These are phyloP conservation scores for Thunnus albacares DNA, from an alignment of 2,797 vertebrate genomes.

Conservation along the genomic window DNA sequence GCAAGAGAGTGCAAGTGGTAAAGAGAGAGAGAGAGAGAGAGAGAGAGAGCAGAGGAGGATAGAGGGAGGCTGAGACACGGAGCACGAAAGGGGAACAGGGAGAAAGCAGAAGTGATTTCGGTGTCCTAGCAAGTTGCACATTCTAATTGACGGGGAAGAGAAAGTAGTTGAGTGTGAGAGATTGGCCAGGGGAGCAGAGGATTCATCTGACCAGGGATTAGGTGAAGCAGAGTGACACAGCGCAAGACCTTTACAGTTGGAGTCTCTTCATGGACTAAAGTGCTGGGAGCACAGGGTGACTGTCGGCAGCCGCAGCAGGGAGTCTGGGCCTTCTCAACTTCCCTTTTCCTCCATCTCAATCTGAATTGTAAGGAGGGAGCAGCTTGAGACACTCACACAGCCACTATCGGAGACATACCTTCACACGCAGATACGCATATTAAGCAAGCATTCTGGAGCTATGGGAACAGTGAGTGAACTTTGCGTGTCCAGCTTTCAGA, in stretches of 20 bases:
- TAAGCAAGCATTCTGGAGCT: neutral
- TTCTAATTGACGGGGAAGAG: constrained; percentile 51
- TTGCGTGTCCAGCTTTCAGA: constrained; percentile 92
- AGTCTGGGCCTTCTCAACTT: constrained; percentile 34
- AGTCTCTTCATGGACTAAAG: constrained; percentile 38
- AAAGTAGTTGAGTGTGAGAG: constrained; percentile 56
- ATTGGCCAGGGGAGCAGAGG: neutral
- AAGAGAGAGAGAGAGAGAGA: constrained; percentile 39
- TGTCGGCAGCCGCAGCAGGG: constrained; percentile 15
- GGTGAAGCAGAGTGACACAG: constrained; percentile 44
- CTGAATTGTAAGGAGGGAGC: constrained; percentile 26
- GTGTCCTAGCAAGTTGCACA: constrained; percentile 63
- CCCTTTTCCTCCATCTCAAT: constrained; percentile 13
- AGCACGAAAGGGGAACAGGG: constrained; percentile 56
- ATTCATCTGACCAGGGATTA: constrained; percentile 38
- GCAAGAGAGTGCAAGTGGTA: constrained; percentile 61
- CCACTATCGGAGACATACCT: neutral
- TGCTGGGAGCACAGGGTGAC: constrained; percentile 29
- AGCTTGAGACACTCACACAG: constrained; percentile 2
- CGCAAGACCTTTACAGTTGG: constrained; percentile 45
- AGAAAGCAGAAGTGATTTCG: constrained; percentile 75
- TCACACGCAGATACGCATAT: constrained; percentile 4
- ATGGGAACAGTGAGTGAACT: constrained; percentile 92
- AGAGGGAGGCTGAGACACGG: constrained; percentile 51
- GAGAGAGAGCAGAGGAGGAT: constrained; percentile 58